Evolutionary conservation across 2,888 invertebrate species (phyloP).

Genomic region (Pyrrhia umbra): DNA sequence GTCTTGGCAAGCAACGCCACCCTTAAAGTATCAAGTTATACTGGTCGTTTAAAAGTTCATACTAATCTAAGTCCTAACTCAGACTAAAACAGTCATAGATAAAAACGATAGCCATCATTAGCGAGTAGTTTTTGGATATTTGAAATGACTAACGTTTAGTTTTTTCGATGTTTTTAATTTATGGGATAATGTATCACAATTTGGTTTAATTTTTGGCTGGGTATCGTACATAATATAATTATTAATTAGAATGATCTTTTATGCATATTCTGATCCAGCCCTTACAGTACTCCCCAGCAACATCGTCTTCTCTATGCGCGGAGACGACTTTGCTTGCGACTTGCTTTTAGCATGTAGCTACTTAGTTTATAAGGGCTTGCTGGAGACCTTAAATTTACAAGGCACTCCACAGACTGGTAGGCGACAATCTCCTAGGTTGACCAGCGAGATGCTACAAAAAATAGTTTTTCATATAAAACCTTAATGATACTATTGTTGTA

Average conservation of each 20-base stretch:
- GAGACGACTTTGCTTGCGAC: no score
- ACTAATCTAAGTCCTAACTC: constrained; percentile 17
- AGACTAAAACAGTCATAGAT: constrained; percentile 29
- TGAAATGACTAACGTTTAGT: constrained; percentile 5
- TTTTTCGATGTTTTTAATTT: constrained; percentile 19
- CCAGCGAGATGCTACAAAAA: no score
- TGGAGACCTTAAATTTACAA: no score
- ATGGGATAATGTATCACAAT: neutral
- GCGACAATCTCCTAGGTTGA: no score
- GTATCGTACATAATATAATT: neutral
- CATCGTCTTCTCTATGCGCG: no score
- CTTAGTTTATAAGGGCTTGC: no score
- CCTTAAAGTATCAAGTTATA: neutral
- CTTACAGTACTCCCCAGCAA: no score
- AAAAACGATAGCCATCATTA: constrained; percentile 38
- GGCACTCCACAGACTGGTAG: no score
- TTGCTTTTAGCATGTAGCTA: no score
- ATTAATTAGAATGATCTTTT: constrained; percentile 2
- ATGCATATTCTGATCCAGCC: no score
- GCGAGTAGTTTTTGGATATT: constrained; percentile 24
- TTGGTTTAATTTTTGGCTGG: constrained; percentile 11
- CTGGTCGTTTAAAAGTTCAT: constrained; percentile 10
- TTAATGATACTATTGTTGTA: no score
- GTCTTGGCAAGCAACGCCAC: neutral
- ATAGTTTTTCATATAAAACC: no score